Evolutionary conservation across 2,797 vertebrate genomes (phyloP).

Genomic region (Melanotaenia pygmaea): DNA sequence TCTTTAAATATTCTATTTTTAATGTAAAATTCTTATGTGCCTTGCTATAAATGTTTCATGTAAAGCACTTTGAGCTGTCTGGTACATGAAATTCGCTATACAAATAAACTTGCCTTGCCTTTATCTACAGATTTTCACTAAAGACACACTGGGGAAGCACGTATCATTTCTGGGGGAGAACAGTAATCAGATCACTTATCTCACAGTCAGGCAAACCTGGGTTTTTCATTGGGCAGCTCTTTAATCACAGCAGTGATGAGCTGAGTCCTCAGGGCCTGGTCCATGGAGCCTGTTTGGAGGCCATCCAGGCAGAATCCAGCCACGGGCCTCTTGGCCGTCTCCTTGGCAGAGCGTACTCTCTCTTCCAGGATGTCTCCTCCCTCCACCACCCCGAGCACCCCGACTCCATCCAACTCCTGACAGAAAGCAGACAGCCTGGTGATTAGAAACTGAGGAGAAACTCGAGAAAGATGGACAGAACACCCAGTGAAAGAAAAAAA

Average conservation of each 20-base stretch:
- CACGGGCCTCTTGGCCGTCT: constrained; percentile 94
- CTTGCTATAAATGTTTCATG: neutral
- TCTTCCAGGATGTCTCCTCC: constrained; percentile 93
- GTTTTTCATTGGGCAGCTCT: constrained; percentile 93
- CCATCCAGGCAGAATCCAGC: constrained; percentile 95
- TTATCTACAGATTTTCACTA: neutral
- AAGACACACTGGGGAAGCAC: neutral
- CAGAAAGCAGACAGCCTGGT: constrained; percentile 23
- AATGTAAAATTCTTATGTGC: neutral
- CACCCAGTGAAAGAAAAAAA: neutral
- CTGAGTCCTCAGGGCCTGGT: constrained; percentile 83
- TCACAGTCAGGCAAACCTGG: constrained; percentile 81
- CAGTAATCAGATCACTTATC: constrained; percentile 19
- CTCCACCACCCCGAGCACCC: constrained; percentile 93
- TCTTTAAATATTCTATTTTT: neutral
- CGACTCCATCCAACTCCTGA: constrained; percentile 88
- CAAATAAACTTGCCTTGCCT: neutral
- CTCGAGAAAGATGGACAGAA: neutral
- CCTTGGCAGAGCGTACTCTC: constrained; percentile 90
- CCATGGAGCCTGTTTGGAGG: constrained; percentile 85
- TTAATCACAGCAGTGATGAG: constrained; percentile 87
- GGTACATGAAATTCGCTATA: neutral
- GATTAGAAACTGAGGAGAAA: constrained; percentile 17
- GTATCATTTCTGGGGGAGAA: neutral
- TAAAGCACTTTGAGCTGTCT: neutral